These are phyloP conservation scores for Athene cunicularia DNA, from an alignment of 2,113 vertebrate genomes.

Conservation along the genomic window DNA sequence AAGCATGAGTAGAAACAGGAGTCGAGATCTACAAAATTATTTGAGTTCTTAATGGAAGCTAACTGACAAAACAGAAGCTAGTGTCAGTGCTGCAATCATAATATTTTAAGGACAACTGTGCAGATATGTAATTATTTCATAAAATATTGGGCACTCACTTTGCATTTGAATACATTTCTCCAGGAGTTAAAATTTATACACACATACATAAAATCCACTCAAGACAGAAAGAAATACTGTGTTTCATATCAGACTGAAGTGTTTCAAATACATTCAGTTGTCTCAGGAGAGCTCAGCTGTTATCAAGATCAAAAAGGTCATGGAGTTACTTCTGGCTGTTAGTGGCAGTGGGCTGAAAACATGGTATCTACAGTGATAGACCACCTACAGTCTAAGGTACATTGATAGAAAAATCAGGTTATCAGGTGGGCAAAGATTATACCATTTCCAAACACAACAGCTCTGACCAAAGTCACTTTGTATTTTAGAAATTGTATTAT, in stretches of 20 bases:
- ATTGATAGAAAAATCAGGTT: background rate
- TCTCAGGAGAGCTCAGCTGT: background rate
- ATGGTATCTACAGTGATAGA: background rate
- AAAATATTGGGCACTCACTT: background rate
- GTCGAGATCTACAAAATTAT: background rate
- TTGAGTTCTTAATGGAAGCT: background rate
- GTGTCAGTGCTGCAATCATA: background rate
- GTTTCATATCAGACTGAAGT: background rate
- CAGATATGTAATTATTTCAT: background rate
- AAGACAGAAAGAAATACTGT: background rate
- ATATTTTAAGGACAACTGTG: background rate
- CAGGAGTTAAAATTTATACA: background rate
- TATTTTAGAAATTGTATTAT: background rate
- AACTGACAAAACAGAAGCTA: background rate
- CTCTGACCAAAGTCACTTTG: background rate
- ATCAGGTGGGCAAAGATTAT: background rate
- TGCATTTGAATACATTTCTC: background rate
- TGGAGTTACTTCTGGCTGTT: background rate
- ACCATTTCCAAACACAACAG: background rate
- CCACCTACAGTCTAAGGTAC: background rate
- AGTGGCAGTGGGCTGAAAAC: background rate
- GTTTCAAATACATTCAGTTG: background rate
- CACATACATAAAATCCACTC: background rate
- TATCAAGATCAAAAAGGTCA: background rate
- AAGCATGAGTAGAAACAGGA: background rate